Base-by-base conservation (phyloP, 1,140 invertebrate species). In the Apocrypta bakeri region DNA sequence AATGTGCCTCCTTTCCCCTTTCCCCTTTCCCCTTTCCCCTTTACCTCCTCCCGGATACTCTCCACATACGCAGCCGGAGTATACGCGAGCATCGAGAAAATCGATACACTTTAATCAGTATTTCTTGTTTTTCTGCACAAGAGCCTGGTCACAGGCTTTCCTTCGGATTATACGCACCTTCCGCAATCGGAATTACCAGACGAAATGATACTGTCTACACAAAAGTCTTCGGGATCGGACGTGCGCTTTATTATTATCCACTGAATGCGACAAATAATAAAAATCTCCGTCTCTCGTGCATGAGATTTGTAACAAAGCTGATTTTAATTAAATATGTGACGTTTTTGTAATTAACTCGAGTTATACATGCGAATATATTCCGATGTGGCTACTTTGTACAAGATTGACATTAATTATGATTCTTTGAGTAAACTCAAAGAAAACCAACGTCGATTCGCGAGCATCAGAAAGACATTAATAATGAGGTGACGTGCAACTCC, bases 281-380 rank as follows among this genome's bases (percentile, higher is more conserved):
- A 76, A 37, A 14, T 14, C 27, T 37, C 17, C 64, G 37, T 76
- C 63, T 63, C 2, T 6, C 74, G 17, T 56, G 14, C 31, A 8
- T 2, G 40, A 56, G 29, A 25, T 1, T n/a, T n/a, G 29, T 4
- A 21, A 3, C 56, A 64, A 63, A 64, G 42, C 12, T 31, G 24
- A 76, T 42, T 78, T 68, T 78, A 78, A 78, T 78, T 68, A 78
- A 78, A 27, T 78, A 14, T 25, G 42, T 68, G 76, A 78, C 76
- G 66, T n/a, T 78, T 78, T 78, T 78, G 31, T 78, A 78, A 78
- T 78, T 78, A 27, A 27, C 33, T 33, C 33, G 33, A 2, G 33
- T 37, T 37, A 9, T 37, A 37, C 33, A 37, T 37, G 33, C n/a
- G n/a, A n/a, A 37, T 37, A 37, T 37, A 37, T 37, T 8, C 61